phyloP scores from a whole-genome alignment of 2,797 vertebrate genomes.

The Phyllotis vaccarum region DNA sequence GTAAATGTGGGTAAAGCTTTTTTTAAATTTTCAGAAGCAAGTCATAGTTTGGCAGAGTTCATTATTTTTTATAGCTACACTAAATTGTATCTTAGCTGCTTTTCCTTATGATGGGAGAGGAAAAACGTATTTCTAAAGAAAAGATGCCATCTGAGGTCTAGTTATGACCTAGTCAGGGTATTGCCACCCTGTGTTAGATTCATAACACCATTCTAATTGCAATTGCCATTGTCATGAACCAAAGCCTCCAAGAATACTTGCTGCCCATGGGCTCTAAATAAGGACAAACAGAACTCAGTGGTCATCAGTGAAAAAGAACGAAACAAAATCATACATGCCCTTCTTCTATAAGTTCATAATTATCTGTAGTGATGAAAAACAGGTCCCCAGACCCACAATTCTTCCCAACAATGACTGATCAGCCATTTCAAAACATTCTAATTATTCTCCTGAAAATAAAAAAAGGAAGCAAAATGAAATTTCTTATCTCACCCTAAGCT shows the following conservation, averaged over 20 bases:
- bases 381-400: neutral
- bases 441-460: neutral
- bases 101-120: neutral
- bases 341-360: neutral
- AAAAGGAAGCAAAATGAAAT: neutral
- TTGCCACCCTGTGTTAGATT: neutral
- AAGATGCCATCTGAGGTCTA: neutral
- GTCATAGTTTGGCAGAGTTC: slow-evolving; percentile 48
- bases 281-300: neutral
- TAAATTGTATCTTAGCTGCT: slow-evolving; percentile 20
- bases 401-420: neutral
- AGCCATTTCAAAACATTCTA: neutral
- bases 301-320: neutral
- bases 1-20: neutral
- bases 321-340: neutral
- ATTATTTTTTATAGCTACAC: slow-evolving; percentile 65
- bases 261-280: neutral
- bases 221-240: neutral
- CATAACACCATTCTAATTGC: neutral
- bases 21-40: slow-evolving; percentile 65
- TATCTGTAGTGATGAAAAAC: neutral
- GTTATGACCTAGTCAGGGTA: neutral
- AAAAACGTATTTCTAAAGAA: neutral
- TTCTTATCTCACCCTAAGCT: neutral
- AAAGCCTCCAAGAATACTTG: neutral